A percentile compares a stretch with the other conserved stretches of the same genome.
These are phyloP conservation scores for Astyanax mexicanus DNA, from an alignment of 2,797 vertebrate genomes.

Conservation along the genomic window DNA sequence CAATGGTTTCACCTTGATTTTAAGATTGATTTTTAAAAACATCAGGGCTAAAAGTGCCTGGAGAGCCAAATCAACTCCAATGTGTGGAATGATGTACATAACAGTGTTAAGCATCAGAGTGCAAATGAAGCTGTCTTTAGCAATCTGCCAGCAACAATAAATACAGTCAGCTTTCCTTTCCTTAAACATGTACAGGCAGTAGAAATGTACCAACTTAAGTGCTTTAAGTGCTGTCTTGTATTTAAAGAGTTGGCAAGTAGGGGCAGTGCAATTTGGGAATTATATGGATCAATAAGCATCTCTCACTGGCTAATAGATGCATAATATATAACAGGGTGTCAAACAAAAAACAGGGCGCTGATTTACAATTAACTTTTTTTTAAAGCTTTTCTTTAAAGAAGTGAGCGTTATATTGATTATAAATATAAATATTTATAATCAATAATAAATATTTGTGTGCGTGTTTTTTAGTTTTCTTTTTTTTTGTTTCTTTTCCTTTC, in stretches of 20 bases:
- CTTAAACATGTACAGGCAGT: background rate
- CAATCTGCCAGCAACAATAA: background rate
- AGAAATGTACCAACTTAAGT: conserved; percentile 1
- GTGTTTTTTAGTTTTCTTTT: background rate
- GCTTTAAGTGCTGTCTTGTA: background rate
- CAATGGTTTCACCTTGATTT: background rate
- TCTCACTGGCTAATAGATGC: background rate
- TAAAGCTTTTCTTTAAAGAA: conserved; percentile 2
- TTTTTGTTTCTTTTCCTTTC: background rate
- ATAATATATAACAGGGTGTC: too few relatives aligned
- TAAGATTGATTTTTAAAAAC: background rate
- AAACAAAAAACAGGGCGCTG: background rate
- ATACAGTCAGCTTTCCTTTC: background rate
- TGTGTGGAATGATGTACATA: conserved; percentile 24
- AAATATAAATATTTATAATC: too few relatives aligned
- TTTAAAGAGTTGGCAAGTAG: background rate
- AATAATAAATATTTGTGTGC: background rate
- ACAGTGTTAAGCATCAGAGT: conserved; percentile 39
- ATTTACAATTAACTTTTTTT: background rate
- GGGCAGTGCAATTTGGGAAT: background rate
- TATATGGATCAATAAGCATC: background rate
- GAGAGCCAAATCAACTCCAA: background rate
- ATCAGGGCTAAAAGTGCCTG: conserved; percentile 2
- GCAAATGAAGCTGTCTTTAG: background rate
- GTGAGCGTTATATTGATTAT: too few relatives aligned